Evolutionary conservation across 2,888 invertebrate species (phyloP), one percentile per base, ranked within the genome.

Genomic region (Drosophila meridiana): DNA sequence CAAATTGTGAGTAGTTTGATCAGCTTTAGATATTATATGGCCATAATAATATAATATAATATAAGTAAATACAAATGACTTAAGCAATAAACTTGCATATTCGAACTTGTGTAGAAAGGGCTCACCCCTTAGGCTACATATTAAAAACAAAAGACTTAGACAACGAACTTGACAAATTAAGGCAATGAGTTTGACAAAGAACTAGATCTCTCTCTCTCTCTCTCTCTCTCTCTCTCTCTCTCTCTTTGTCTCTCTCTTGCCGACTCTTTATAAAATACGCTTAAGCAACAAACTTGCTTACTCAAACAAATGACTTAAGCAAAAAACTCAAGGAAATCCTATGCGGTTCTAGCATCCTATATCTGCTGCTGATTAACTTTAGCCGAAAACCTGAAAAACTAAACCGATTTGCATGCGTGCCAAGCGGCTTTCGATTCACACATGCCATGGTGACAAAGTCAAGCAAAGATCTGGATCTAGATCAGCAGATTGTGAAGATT

Each of bases 101-200:
- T 11, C 4, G 20, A 43, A 43, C 9, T 9, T 9, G 36, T 2
- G 8, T 9, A 9, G 36, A 36, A 36, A 36, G 1, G 9, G 20
- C 20, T 20, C 20, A 20, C 20, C 20, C 20, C 36, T 36, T 3
- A 36, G 38, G 38, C 14, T 5, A 3, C 38, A 5, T 40, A 40
- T 7, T 20, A 20, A 26, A 2, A 11, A 8, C 5, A 52, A 52
- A 50, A 30, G n/a, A 50, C n/a, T 50, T 50, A n/a, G 2, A 8
- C 45, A 26, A 45, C 45, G 5, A 42, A 48, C 47, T 28, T 14
- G 7, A 3, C 2, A 7, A 7, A 1, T 7, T 1, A 38, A 28
- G 0, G 1, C 42, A 61, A 30, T 11, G 48, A 52, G 87, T 84
- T 87, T 45, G 65, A 72, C 87, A 84, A 87, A 82, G 60, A 89